Base-by-base conservation (phyloP, 2,797 vertebrate species). In the Coccyzus lansbergi region DNA sequence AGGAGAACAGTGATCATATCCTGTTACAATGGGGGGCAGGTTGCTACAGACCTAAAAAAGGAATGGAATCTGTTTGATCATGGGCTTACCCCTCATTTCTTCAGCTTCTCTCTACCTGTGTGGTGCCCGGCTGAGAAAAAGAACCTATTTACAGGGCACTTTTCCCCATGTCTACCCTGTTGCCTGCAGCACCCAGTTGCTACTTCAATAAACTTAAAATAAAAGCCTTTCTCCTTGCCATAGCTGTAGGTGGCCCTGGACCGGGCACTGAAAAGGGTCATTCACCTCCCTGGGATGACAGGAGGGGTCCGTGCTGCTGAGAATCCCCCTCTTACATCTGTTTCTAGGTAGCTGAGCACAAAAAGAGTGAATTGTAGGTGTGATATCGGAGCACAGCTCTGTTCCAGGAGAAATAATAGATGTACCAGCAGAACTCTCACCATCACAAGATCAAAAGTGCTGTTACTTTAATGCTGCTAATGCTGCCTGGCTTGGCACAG, bases 381-480 rank as follows among this genome's bases (percentile, higher is more conserved):
- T 86, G 58, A 20, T 83, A 80, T 18, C 24, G 46, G 86, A 55
- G 68, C 34, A 49, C 1, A 0, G 34, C 77, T 92, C 83, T 90
- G 85, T 90, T 93, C 68, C 67, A 83, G 75, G 53, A 88, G 56
- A 42, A 91, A 88, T 84, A 92, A 95, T 83, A 86, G 87, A 77
- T 83, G 89, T 90, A 86, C 83, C 70, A 60, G 49, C 46, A 55
- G 72, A 46, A 31, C 19, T 84, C 15, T 38, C 51, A 38, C 52
- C 88, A 78, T 70, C 93, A 64, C 20, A 86, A 74, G 83, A 94
- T 84, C 74, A 91, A 71, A 92, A 91, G 36, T 74, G 36, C 67
- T 68, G 52, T 68, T 94, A 38, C 40, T 40, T 80, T 94, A 86
- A 74, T 59, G 75, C 49, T 87, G 83, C n/a, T 87, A 71, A 80